Percentiles rank a stretch among this genome's conserved stretches.
phyloP scores from a whole-genome alignment of 2,113 vertebrate genomes.

The Phalacrocorax aristotelis region DNA sequence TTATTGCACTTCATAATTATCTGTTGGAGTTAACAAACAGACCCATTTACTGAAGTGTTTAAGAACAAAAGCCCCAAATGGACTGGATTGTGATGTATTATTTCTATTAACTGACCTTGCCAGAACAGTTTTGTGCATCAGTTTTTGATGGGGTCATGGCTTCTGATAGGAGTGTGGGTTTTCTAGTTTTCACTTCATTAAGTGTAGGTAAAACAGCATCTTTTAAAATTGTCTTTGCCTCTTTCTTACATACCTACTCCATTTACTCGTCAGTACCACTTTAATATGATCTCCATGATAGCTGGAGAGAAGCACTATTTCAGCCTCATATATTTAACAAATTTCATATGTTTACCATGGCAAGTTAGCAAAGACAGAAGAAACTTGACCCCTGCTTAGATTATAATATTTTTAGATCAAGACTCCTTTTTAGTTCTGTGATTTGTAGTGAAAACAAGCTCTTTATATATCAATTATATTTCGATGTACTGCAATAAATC shows the following conservation, averaged over 20 bases:
- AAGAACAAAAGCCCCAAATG: constrained; percentile 65
- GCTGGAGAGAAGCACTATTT: background rate
- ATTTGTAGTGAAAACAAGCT: background rate
- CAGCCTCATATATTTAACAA: background rate
- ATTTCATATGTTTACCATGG: rapidly evolving
- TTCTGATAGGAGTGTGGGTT: background rate
- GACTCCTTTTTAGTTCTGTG: background rate
- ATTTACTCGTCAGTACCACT: background rate
- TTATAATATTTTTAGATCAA: background rate
- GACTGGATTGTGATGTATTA: constrained; percentile 43
- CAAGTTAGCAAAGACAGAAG: background rate
- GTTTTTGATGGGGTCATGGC: constrained; percentile 20
- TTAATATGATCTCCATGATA: background rate
- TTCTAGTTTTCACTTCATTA: background rate
- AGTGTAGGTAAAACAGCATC: background rate
- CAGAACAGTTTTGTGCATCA: background rate
- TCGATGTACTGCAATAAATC: background rate
- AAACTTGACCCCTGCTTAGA: background rate
- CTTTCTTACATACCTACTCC: background rate
- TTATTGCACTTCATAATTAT: constrained; percentile 87
- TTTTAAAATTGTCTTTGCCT: background rate
- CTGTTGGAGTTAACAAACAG: constrained; percentile 79
- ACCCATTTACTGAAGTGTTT: constrained; percentile 70
- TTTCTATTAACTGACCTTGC: constrained; percentile 12
- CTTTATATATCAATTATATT: background rate